Evolutionary conservation across 2,113 vertebrate species (phyloP), one percentile per base, ranked within the genome.

Genomic region (Acrocephalus kingi): DNA sequence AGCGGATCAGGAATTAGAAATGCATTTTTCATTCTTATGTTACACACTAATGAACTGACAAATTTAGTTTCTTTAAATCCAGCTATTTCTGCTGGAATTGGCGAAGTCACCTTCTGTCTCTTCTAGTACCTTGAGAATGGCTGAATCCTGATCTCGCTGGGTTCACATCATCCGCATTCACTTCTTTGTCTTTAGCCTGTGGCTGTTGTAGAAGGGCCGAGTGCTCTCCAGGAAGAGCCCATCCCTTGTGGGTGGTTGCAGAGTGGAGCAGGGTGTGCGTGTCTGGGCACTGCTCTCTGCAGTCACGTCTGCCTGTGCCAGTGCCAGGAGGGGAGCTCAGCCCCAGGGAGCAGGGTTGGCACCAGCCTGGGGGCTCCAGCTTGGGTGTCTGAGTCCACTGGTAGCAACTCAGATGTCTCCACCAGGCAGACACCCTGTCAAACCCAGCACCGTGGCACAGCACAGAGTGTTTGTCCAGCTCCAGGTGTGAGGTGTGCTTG

Each of bases 41-140:
- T 94, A 58, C 85, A 96, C 90, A 27, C 93, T 97, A 96, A 96
- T 95, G 92, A 97, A 91, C 77, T 84, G 93, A 83, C 88, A 94
- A 95, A 94, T 95, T 93, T 94, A 91, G 93, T 95, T 93, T 94
- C 82, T 93, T 76, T 80, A 80, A 93, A 93, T 95, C 93, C 72
- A 59, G 52, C 69, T 90, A 73, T 62, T 94, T 95, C 83, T 69
- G 78, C 63, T 74, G 64, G 81, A 92, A 66, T 56, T 64, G 76
- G 76, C 3, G 2, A 94, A 88, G 73, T 72, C 0, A 0, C 73
- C 68, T 71, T 87, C 39, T 37, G 43, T 66, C 30, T 81, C 27
- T 62, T 67, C 48, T 58, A 72, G 69, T 89, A 55, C 45, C 31
- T 84, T 3, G 1, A 61, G 56, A 71, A 66, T 2, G 27, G 69